Conservation (phyloP, 2,113 vertebrate species). For the Anguilla japonica region DNA sequence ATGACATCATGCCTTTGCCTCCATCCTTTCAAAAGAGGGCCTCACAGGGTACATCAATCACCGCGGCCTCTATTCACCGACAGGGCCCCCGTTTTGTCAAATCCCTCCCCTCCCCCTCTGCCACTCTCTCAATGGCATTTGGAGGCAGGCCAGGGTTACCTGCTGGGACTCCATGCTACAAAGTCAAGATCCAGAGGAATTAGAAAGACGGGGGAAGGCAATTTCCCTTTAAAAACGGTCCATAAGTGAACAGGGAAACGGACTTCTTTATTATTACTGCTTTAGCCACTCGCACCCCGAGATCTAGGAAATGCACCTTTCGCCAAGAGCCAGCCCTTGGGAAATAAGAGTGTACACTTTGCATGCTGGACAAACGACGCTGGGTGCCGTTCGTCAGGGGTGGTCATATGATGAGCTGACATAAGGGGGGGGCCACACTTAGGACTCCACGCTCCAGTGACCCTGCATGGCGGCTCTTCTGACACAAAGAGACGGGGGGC, state of each 20-base stretch:
- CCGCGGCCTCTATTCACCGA: not conserved
- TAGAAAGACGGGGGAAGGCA: conserved; percentile 25
- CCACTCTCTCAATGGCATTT: conserved; percentile 36
- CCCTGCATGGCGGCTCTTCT: not conserved
- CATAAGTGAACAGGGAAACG: conserved; percentile 8
- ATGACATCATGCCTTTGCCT: conserved; percentile 63
- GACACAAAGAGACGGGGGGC: not conserved
- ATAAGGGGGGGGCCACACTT: not conserved
- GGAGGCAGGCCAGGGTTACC: conserved; percentile 40
- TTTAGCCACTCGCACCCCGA: not conserved
- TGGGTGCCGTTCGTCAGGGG: not conserved
- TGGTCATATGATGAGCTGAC: not conserved
- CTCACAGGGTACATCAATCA: conserved; percentile 47
- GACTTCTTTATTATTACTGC: conserved; percentile 22
- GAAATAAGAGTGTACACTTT: not conserved
- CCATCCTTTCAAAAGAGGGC: conserved; percentile 28
- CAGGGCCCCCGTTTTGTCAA: conserved; percentile 49
- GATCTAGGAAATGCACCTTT: not conserved
- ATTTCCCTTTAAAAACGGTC: conserved; percentile 23
- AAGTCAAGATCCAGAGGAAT: conserved; percentile 27
- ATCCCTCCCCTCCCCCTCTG: conserved; percentile 28
- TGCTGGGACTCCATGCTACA: conserved; percentile 24
- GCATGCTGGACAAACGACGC: not conserved
- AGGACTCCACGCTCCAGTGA: not conserved
- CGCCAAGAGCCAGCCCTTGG: not conserved